phyloP scores from a whole-genome alignment of 2,888 invertebrate genomes.

The Noctua pronuba region DNA sequence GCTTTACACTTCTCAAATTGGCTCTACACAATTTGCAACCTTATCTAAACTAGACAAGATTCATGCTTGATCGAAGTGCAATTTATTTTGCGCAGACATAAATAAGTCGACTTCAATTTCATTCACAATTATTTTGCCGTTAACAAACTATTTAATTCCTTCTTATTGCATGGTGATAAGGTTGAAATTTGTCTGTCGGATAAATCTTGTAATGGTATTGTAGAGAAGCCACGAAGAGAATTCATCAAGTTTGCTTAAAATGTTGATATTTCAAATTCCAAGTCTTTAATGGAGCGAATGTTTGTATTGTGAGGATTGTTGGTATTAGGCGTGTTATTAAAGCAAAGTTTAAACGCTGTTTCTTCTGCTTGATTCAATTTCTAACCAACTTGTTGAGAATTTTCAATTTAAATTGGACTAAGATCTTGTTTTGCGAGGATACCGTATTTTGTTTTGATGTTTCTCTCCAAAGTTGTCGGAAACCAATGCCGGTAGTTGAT shows the following conservation, averaged over 20 bases:
- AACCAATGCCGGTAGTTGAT: slow-evolving; percentile 17
- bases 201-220: background rate
- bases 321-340: slow-evolving; percentile 65
- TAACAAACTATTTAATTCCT: slow-evolving; percentile 36
- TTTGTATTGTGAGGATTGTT: slow-evolving; percentile 70
- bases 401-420: slow-evolving; percentile 43
- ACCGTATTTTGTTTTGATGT: slow-evolving; percentile 21
- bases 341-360: slow-evolving; percentile 66
- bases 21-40: background rate
- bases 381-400: slow-evolving; percentile 32
- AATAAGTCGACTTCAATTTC: slow-evolving; percentile 55
- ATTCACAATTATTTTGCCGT: slow-evolving; percentile 51
- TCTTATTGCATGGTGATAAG: slow-evolving; percentile 47
- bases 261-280: slow-evolving; percentile 78
- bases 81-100: slow-evolving; percentile 20
- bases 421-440: slow-evolving; percentile 24
- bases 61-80: slow-evolving; percentile 1
- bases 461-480: slow-evolving; percentile 22
- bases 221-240: slow-evolving; percentile 55
- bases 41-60: slow-evolving; percentile 32
- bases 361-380: slow-evolving; percentile 62
- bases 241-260: slow-evolving; percentile 74
- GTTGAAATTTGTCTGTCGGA: slow-evolving; percentile 48
- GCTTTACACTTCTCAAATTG: slow-evolving; percentile 2
- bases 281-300: slow-evolving; percentile 74